These are phyloP conservation scores for Lottia gigantea DNA, from an alignment of 2,888 invertebrate species.

Conservation along the genomic window DNA sequence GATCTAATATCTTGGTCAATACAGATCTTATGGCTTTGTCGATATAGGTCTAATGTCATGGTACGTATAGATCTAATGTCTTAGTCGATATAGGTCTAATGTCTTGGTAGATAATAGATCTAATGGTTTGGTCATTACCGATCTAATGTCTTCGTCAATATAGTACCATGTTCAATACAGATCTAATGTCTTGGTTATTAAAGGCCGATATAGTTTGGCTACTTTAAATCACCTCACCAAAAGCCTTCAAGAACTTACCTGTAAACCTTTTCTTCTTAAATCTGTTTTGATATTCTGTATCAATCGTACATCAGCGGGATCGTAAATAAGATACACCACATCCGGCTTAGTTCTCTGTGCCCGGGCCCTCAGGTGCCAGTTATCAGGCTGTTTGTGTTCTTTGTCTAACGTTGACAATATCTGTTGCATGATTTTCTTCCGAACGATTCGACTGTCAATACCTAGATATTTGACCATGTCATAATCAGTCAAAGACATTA, in stretches of 20 bases:
- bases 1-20: too few species aligned
- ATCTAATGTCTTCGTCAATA: too few species aligned
- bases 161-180: too few species aligned
- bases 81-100: too few species aligned
- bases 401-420: conserved; percentile 59
- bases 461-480: conserved; percentile 63
- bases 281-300: conserved; percentile 64
- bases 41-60: too few species aligned
- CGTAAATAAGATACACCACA: conserved; percentile 63
- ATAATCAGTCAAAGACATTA: conserved; percentile 64
- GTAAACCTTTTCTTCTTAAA: conserved; percentile 57
- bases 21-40: too few species aligned
- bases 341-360: conserved; percentile 57
- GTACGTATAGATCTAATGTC: too few species aligned
- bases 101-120: too few species aligned
- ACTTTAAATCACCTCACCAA: background rate
- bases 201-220: too few species aligned
- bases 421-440: conserved; percentile 66
- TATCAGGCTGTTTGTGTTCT: conserved; percentile 61
- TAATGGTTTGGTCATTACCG: too few species aligned
- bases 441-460: conserved; percentile 63
- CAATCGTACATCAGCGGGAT: conserved; percentile 64
- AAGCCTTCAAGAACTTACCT: conserved; percentile 42
- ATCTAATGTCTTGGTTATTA: too few species aligned
- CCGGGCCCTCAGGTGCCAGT: conserved; percentile 65